Conservation (phyloP, 2,797 vertebrate genomes). For the Catharus ustulatus region DNA sequence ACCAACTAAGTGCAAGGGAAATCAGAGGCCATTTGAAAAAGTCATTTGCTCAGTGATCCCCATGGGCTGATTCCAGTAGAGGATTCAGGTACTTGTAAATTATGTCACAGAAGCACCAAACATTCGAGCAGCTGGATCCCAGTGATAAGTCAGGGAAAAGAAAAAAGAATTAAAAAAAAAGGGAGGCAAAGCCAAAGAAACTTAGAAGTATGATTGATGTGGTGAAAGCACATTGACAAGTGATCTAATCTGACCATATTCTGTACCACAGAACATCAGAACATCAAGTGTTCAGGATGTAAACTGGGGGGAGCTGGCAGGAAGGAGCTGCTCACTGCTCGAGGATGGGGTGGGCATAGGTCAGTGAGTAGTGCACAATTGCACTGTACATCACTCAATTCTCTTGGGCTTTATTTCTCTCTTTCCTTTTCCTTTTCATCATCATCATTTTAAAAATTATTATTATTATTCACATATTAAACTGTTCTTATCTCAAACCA, state of each 20-base stretch:
- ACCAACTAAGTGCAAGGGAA: background rate
- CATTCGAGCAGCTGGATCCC: background rate
- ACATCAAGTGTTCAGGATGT: background rate
- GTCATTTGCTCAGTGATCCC: background rate
- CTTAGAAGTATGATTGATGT: background rate
- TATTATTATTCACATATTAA: background rate
- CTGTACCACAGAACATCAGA: background rate
- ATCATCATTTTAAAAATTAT: background rate
- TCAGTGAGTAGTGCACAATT: background rate
- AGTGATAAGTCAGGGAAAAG: background rate
- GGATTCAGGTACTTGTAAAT: background rate
- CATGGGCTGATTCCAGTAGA: background rate
- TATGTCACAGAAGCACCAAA: background rate
- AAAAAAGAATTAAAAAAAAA: background rate
- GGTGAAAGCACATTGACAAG: background rate
- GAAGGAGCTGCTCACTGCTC: background rate
- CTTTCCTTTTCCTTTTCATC: background rate
- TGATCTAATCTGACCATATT: background rate
- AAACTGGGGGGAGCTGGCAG: background rate
- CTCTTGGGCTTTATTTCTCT: background rate
- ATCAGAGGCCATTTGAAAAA: background rate
- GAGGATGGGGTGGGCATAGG: background rate
- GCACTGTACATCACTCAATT: background rate
- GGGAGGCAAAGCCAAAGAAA: background rate
- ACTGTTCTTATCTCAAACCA: background rate